Evolutionary conservation across 2,113 vertebrate species (phyloP), one percentile per base, ranked within the genome.

Genomic region (Tamias sibiricus): DNA sequence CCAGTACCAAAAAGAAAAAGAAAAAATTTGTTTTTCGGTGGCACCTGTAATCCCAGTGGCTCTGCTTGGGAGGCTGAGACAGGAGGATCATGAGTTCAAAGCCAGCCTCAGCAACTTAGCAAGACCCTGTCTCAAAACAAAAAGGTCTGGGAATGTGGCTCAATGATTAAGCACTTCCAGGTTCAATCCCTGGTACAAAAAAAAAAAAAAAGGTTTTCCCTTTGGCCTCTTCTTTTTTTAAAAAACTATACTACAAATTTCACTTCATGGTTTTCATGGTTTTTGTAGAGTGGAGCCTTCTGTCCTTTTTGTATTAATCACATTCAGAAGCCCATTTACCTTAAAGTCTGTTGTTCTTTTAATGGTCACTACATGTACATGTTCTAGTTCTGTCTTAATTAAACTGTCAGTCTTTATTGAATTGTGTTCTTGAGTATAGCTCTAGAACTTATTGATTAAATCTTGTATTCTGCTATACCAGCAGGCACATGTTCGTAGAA

Each of bases 351-450:
- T 89, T 93, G 22, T 89, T 95, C 49, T 94, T 98, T 90, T 97
- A 94, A 47, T 96, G 26, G 20, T 96, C 93, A 97, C 90, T 66
- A 93, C 95, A 37, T 97, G 95, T 32, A 89, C 86, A 84, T 94
- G 80, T 94, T 95, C 90, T 8, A 28, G 32, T 66, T 95, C 98
- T 93, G 37, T 97, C 94, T 96, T 98, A 96, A 98, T 98, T 98
- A 98, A 98, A 96, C 19, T 95, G 93, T 98, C 97, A 95, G 96
- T 98, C 98, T 97, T 94, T 97, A 92, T 96, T 97, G 93, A 97
- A 92, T 84, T 47, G 89, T 89, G 94, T 69, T 37, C 93, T 54
- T 77, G n/a, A 94, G 57, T 75, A 93, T 62, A 84, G 35, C 6
- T 77, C 37, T 14, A 6, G 62, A 82, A 87, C 85, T 83, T 52